phyloP scores from a whole-genome alignment of 2,113 vertebrate genomes.

The Xenopus laevis region DNA sequence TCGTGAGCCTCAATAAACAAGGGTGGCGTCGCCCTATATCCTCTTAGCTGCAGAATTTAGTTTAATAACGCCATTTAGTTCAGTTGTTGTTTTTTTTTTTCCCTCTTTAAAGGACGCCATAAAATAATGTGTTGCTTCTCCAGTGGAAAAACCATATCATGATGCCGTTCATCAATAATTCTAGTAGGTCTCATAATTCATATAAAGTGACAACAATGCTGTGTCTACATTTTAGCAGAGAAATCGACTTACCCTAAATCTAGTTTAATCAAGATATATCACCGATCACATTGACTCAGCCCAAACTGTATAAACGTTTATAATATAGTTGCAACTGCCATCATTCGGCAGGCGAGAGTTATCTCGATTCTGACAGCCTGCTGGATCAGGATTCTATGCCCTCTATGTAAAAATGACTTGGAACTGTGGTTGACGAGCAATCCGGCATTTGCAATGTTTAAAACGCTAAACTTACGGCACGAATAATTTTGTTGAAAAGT shows the following conservation, averaged over 20 bases:
- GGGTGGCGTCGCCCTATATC: no score
- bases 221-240: constrained; percentile 18
- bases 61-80: no score
- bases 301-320: constrained; percentile 45
- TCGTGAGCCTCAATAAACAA: not conserved
- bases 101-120: constrained; percentile 32
- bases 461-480: constrained; percentile 70
- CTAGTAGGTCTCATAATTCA: constrained; percentile 7
- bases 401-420: constrained; percentile 65
- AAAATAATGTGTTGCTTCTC: constrained; percentile 19
- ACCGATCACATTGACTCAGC: constrained; percentile 43
- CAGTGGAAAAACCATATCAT: not conserved
- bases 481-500: constrained; percentile 74
- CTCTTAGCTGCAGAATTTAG: no score
- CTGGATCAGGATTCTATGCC: constrained; percentile 66
- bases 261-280: constrained; percentile 49
- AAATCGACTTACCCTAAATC: constrained; percentile 42
- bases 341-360: constrained; percentile 69
- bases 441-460: constrained; percentile 59
- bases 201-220: constrained; percentile 20
- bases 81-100: no score
- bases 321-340: constrained; percentile 64
- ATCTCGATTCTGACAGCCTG: constrained; percentile 73
- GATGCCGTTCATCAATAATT: constrained; percentile 19
- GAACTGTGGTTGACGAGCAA: constrained; percentile 59